phyloP scores from a whole-genome alignment of 2,888 invertebrate genomes.

The Nymphalis urticae region DNA sequence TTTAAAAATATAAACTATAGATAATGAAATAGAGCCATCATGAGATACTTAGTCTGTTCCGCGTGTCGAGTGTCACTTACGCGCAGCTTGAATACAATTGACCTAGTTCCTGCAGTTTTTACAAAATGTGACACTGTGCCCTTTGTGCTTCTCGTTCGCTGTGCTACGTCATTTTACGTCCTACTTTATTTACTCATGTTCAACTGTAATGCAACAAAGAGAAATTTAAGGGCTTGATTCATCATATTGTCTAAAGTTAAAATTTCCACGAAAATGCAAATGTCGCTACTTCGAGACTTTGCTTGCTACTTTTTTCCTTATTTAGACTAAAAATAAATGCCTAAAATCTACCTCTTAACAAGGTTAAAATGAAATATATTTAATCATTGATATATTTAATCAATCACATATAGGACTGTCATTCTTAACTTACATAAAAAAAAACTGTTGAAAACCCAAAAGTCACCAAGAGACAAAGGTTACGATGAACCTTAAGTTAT shows the following conservation, averaged over 20 bases:
- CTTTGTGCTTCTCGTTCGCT: slow-evolving; percentile 17
- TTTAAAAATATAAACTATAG: not conserved
- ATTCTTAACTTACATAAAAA: too few relatives aligned
- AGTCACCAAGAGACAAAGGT: too few relatives aligned
- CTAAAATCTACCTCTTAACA: too few relatives aligned
- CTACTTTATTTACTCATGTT: slow-evolving; percentile 28
- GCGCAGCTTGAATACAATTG: slow-evolving; percentile 25
- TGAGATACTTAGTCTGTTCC: slow-evolving; percentile 11
- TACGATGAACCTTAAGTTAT: too few relatives aligned
- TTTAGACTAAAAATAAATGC: too few relatives aligned
- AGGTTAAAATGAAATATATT: too few relatives aligned
- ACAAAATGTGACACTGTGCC: slow-evolving; percentile 19
- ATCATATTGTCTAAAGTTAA: slow-evolving; percentile 14
- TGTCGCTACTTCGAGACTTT: too few relatives aligned
- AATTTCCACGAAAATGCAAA: slow-evolving; percentile 13
- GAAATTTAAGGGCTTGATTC: not conserved
- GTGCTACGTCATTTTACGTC: slow-evolving; percentile 17
- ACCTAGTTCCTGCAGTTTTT: slow-evolving; percentile 27
- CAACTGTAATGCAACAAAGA: slow-evolving; percentile 27
- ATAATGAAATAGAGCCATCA: not conserved
- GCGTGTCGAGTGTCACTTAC: slow-evolving; percentile 19
- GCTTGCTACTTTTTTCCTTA: too few relatives aligned
- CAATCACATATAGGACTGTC: too few relatives aligned
- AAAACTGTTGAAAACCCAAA: too few relatives aligned
- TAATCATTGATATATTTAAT: too few relatives aligned